These are phyloP conservation scores for Schizopygopsis malacanthus DNA, from an alignment of 2,797 vertebrate genomes.

Conservation along the genomic window DNA sequence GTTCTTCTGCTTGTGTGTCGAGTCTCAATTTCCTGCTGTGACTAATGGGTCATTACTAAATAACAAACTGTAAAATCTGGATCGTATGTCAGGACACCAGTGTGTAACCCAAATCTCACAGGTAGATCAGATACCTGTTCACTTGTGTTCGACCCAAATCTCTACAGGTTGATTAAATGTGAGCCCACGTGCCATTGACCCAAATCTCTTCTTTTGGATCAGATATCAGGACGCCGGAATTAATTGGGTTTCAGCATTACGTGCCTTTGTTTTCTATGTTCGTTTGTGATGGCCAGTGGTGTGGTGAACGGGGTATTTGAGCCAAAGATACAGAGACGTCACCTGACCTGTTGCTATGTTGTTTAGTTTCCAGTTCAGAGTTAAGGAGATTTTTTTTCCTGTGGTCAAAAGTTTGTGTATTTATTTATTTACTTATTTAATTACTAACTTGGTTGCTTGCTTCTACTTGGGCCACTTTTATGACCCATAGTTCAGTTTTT, in stretches of 20 bases:
- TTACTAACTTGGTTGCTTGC: background rate
- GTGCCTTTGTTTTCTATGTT: conserved; percentile 24
- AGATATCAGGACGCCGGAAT: conserved; percentile 32
- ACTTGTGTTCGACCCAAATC: conserved; percentile 17
- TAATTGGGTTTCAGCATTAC: conserved; percentile 15
- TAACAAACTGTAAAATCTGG: conserved; percentile 25
- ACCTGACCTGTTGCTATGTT: conserved; percentile 16
- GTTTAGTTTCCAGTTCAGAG: background rate
- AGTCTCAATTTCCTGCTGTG: conserved; percentile 13
- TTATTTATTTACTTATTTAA: background rate
- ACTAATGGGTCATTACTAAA: conserved; percentile 38
- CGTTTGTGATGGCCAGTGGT: background rate
- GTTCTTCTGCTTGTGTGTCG: conserved; percentile 13
- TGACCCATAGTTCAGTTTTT: background rate
- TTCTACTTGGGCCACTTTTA: background rate
- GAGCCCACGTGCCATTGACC: conserved; percentile 50
- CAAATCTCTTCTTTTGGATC: conserved; percentile 59
- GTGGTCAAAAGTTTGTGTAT: background rate
- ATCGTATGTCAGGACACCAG: conserved; percentile 12
- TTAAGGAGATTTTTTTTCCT: background rate
- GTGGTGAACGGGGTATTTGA: conserved; percentile 9
- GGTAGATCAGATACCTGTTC: conserved; percentile 21
- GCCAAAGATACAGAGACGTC: conserved; percentile 8
- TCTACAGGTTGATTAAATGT: conserved; percentile 16
- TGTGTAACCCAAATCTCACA: conserved; percentile 30